These are phyloP conservation scores for Aphelocoma coerulescens DNA, from an alignment of 2,113 vertebrate species.

Conservation along the genomic window DNA sequence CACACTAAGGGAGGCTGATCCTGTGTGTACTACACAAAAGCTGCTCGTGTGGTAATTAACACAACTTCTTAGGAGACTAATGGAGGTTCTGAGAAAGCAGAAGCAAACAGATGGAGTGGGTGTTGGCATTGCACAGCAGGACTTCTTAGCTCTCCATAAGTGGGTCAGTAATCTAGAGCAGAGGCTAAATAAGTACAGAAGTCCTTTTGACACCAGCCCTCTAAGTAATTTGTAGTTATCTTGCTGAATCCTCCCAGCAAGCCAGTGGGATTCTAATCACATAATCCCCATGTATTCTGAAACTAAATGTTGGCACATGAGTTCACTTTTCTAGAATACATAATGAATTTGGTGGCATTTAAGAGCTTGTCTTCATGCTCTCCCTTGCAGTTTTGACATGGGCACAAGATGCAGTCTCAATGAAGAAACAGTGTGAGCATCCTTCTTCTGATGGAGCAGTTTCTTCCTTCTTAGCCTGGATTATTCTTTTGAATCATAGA, in stretches of 20 bases:
- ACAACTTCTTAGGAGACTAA: not conserved
- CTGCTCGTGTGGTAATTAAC: conserved; percentile 36
- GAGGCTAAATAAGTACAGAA: conserved; percentile 40
- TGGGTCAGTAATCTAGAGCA: conserved; percentile 65
- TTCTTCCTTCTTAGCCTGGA: not conserved
- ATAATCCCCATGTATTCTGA: conserved; percentile 30
- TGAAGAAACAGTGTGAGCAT: not conserved
- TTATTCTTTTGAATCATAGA: not conserved
- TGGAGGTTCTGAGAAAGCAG: conserved; percentile 52
- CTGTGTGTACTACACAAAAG: not conserved
- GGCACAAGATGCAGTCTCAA: not conserved
- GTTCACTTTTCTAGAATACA: not conserved
- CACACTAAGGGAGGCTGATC: not conserved
- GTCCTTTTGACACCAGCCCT: conserved; percentile 35
- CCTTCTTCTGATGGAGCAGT: not conserved
- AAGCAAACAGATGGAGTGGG: conserved; percentile 63
- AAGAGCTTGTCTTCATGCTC: not conserved
- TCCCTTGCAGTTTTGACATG: not conserved
- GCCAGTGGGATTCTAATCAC: conserved; percentile 4
- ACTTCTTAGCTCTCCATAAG: conserved; percentile 55
- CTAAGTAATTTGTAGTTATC: conserved; percentile 32
- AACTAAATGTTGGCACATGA: not conserved
- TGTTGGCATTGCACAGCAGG: conserved; percentile 8
- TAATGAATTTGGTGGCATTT: not conserved
- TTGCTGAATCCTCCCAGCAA: conserved; percentile 25